Conservation (phyloP, 2,797 vertebrate genomes). For the Zalophus californianus region DNA sequence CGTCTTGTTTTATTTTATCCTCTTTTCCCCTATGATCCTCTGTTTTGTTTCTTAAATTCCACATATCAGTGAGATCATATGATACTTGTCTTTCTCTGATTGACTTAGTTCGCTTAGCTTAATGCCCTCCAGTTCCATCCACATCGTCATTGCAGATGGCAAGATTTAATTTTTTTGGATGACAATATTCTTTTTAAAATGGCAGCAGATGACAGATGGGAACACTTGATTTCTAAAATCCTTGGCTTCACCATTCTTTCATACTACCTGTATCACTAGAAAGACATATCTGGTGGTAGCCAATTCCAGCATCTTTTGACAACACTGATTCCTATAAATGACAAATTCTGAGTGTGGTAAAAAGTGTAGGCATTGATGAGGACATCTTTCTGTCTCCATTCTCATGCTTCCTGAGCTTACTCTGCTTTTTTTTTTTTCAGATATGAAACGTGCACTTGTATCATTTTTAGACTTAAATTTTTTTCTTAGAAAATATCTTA, state of each 20-base stretch:
- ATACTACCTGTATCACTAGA: background rate
- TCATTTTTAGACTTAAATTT: background rate
- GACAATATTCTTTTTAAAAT: background rate
- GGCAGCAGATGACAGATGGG: background rate
- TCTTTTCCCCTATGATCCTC: no score
- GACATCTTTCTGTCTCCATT: background rate
- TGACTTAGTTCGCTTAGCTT: no score
- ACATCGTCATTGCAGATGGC: no score
- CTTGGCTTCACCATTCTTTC: background rate
- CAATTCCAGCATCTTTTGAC: slow-evolving; percentile 2
- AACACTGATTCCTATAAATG: slow-evolving; percentile 6
- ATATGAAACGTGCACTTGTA: background rate
- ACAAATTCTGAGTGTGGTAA: background rate
- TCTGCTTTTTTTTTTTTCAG: background rate
- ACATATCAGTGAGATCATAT: no score
- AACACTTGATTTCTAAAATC: slow-evolving; percentile 9
- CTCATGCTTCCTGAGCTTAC: background rate
- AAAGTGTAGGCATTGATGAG: background rate
- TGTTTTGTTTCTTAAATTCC: no score
- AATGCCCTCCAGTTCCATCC: no score
- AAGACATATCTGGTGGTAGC: background rate
- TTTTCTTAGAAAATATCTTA: background rate
- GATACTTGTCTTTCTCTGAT: no score
- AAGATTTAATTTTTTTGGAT: no score
- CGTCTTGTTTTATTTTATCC: no score